Conservation (phyloP, 2,888 invertebrate genomes). For the Gasteruption jaculator region DNA sequence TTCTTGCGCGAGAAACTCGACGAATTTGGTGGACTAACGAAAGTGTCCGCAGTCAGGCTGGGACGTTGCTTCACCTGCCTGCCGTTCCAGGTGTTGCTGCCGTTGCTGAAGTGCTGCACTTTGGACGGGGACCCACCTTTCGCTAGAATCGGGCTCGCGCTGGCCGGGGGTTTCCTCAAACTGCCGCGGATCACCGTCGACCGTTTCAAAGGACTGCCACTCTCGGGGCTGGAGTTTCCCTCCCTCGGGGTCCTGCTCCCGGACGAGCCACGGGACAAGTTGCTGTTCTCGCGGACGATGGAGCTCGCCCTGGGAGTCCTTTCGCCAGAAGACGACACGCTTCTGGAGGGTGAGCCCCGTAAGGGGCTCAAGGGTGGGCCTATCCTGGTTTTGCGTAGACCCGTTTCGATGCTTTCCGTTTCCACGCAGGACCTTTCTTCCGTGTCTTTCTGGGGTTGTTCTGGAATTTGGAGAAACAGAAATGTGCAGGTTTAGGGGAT, state of each 20-base stretch:
- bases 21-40: conserved; percentile 45
- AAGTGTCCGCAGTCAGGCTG: conserved; percentile 62
- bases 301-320: conserved; percentile 37
- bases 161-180: conserved; percentile 51
- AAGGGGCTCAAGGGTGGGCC: conserved; percentile 34
- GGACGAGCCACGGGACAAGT: conserved; percentile 39
- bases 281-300: conserved; percentile 41
- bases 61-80: conserved; percentile 53
- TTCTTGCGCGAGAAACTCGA: conserved; percentile 43
- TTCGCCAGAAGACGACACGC: conserved; percentile 35
- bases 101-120: conserved; percentile 29
- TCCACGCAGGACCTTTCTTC: conserved; percentile 43
- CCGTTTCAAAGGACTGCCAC: conserved; percentile 60
- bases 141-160: conserved; percentile 52
- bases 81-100: conserved; percentile 74
- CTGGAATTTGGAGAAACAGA: conserved; percentile 30
- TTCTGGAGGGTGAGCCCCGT: conserved; percentile 35
- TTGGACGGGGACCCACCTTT: conserved; percentile 48
- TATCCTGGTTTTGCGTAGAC: conserved; percentile 63
- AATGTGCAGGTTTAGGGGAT: too few relatives aligned
- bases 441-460: conserved; percentile 34
- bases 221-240: conserved; percentile 41
- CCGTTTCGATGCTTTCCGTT: conserved; percentile 60
- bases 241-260: conserved; percentile 40
- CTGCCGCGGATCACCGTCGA: conserved; percentile 54